These are phyloP conservation scores for Perca flavescens DNA, from an alignment of 2,113 vertebrate genomes.

Conservation along the genomic window DNA sequence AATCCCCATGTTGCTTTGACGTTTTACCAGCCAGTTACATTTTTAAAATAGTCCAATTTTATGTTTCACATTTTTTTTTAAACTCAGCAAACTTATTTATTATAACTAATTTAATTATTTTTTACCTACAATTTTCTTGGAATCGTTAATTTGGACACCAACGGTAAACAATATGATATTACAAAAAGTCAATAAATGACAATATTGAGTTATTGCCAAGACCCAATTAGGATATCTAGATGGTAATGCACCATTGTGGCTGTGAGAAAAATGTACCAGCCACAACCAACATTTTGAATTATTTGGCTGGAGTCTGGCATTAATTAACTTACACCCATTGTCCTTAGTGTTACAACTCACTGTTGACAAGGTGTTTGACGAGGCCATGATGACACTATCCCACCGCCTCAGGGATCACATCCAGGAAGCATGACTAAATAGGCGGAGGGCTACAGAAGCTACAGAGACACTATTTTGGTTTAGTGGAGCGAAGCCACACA, in stretches of 20 bases:
- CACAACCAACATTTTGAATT: background rate
- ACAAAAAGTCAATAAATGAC: background rate
- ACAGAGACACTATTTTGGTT: constrained; percentile 63
- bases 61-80: no score
- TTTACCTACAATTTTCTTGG: background rate
- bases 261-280: background rate
- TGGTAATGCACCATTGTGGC: background rate
- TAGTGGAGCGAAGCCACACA: constrained; percentile 48
- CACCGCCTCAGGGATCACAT: constrained; percentile 34
- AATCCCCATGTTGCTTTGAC: background rate
- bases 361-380: constrained; percentile 33
- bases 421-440: constrained; percentile 59
- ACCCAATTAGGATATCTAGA: background rate
- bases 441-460: constrained; percentile 39
- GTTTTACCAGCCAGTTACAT: background rate
- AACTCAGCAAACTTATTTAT: background rate
- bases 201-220: background rate
- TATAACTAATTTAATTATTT: no score
- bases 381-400: constrained; percentile 42
- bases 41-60: background rate
- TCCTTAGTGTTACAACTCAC: background rate
- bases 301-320: constrained; percentile 20
- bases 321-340: constrained; percentile 12
- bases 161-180: background rate
- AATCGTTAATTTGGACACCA: background rate